A percentile compares a stretch with the other conserved stretches of the same genome.
phyloP scores from a whole-genome alignment of 1,140 invertebrate species.

The Periplaneta americana region DNA sequence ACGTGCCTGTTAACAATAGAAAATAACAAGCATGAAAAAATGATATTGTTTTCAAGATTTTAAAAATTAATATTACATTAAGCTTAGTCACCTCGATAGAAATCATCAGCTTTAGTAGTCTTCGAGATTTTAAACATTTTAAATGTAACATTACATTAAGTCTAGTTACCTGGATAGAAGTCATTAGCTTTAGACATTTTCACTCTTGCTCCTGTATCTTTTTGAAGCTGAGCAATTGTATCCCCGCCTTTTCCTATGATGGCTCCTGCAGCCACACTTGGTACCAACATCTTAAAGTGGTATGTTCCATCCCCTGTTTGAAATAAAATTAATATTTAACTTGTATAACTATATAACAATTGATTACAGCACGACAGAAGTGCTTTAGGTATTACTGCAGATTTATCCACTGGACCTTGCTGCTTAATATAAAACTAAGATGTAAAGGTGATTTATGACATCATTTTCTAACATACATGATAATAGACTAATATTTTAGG shows the following conservation, averaged over 20 bases:
- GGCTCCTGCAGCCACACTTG: constrained; percentile 90
- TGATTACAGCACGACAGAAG: too few relatives aligned
- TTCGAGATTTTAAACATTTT: too few relatives aligned
- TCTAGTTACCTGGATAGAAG: constrained; percentile 83
- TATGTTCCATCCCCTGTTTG: constrained; percentile 65
- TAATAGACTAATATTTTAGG: too few relatives aligned
- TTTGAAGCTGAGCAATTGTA: constrained; percentile 94
- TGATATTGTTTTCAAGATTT: not conserved
- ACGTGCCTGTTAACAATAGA: constrained; percentile 74
- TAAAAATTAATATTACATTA: not conserved
- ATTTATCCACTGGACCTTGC: too few relatives aligned
- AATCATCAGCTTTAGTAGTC: not conserved
- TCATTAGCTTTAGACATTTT: constrained; percentile 99
- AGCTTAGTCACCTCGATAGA: too few relatives aligned
- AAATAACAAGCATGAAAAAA: not conserved
- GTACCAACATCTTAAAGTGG: constrained; percentile 94
- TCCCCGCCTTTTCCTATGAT: constrained; percentile 98
- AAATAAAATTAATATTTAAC: too few relatives aligned
- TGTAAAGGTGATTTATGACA: too few relatives aligned
- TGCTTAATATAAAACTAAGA: too few relatives aligned
- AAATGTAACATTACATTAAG: not conserved
- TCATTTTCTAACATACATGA: too few relatives aligned
- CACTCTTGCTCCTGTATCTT: constrained; percentile 89
- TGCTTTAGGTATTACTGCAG: too few relatives aligned
- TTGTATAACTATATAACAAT: too few relatives aligned